phyloP scores from a whole-genome alignment of 1,140 invertebrate species.

The Drosophila sproati region DNA sequence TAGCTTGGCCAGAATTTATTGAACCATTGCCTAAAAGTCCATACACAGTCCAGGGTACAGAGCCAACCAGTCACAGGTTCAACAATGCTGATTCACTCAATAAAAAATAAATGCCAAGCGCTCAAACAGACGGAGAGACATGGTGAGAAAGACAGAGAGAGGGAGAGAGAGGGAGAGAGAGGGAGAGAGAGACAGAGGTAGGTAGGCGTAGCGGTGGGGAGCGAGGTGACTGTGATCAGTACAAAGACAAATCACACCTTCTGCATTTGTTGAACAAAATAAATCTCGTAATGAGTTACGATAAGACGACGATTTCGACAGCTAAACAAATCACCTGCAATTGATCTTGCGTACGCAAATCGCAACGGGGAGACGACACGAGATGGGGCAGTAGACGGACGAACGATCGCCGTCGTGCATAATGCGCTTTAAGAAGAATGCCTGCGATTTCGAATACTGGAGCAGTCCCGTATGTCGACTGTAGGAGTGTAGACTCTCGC shows the following conservation, averaged over 20 bases:
- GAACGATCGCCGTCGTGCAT: slow-evolving; percentile 37
- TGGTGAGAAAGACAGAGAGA: background rate
- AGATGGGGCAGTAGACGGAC: background rate
- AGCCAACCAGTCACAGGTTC: background rate
- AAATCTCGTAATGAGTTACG: slow-evolving; percentile 85
- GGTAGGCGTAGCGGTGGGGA: background rate
- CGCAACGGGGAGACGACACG: slow-evolving; percentile 35
- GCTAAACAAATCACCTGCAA: slow-evolving; percentile 85
- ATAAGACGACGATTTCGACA: slow-evolving; percentile 85
- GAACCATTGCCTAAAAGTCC: slow-evolving; percentile 80
- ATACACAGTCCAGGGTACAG: slow-evolving; percentile 41
- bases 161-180: background rate
- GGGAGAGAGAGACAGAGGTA: background rate
- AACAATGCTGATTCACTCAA: slow-evolving; percentile 72
- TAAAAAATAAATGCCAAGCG: slow-evolving; percentile 74
- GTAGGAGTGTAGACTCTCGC: slow-evolving; percentile 13
- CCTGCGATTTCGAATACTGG: slow-evolving; percentile 79
- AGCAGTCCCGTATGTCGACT: slow-evolving; percentile 35
- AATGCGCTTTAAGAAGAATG: slow-evolving; percentile 73
- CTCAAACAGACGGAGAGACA: background rate
- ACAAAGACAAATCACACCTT: slow-evolving; percentile 85
- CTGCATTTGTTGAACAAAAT: slow-evolving; percentile 85
- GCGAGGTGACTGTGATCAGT: slow-evolving; percentile 58
- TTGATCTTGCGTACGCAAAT: slow-evolving; percentile 83
- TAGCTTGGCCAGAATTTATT: slow-evolving; percentile 79